These are phyloP conservation scores for Pipistrellus kuhlii DNA, from an alignment of 2,797 vertebrate genomes.

Conservation along the genomic window DNA sequence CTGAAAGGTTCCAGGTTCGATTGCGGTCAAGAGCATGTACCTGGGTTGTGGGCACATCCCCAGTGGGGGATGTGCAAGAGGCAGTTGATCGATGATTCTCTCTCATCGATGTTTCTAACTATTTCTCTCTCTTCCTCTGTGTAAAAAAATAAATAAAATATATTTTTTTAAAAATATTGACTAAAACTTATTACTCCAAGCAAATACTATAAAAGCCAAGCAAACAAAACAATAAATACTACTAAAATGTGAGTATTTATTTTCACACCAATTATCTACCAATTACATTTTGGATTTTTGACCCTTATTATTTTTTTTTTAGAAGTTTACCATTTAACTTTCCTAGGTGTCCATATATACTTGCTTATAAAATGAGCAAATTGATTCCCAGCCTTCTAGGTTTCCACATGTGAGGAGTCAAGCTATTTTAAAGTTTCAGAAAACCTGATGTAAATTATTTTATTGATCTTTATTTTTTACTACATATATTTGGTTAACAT, in stretches of 20 bases:
- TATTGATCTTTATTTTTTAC: slow-evolving; percentile 4
- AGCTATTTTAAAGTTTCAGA: slow-evolving; percentile 36
- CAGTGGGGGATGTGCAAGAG: too few species aligned
- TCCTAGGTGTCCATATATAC: not conserved
- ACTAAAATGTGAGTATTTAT: not conserved
- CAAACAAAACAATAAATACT: not conserved
- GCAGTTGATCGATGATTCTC: too few species aligned
- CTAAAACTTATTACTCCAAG: not conserved
- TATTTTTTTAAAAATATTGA: not conserved
- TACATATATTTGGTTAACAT: slow-evolving; percentile 20
- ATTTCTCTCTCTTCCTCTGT: too few species aligned
- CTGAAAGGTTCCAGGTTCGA: too few species aligned
- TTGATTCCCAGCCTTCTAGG: slow-evolving; percentile 9
- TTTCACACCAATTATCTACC: slow-evolving; percentile 6
- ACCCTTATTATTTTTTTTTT: not conserved
- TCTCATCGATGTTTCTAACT: too few species aligned
- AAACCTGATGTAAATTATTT: not conserved
- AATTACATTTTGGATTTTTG: slow-evolving; percentile 53
- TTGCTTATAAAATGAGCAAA: slow-evolving; percentile 35
- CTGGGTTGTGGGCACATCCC: too few species aligned
- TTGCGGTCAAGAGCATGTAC: too few species aligned
- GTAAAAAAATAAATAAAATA: too few species aligned
- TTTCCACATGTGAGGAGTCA: slow-evolving; percentile 15
- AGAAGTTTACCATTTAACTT: slow-evolving; percentile 2
- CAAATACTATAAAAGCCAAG: slow-evolving; percentile 26